Evolutionary conservation across 2,888 invertebrate genomes (phyloP).

Genomic region (Xestia c-nigrum): DNA sequence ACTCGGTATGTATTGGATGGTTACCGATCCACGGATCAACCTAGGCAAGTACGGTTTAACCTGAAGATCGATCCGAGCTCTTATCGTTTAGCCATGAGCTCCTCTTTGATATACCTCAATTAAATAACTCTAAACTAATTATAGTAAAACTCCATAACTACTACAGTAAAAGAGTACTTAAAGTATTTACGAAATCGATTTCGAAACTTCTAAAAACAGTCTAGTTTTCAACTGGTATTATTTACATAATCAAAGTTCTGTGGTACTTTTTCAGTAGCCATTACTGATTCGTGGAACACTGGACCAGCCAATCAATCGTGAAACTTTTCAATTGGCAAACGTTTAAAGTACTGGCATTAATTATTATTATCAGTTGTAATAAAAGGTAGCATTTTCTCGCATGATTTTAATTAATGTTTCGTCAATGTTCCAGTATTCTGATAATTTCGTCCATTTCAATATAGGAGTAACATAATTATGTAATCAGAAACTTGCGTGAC

Average conservation of each 20-base stretch:
- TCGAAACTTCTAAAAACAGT: neutral
- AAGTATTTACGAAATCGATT: neutral
- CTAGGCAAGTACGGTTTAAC: neutral
- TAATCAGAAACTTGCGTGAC: constrained; percentile 22
- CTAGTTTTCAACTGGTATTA: neutral
- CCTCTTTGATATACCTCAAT: neutral
- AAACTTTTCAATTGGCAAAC: neutral
- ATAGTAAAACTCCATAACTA: neutral
- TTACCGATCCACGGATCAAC: neutral
- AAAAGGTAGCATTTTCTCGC: neutral
- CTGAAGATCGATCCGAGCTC: neutral
- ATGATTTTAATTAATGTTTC: constrained; percentile 25
- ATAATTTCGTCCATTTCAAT: constrained; percentile 5
- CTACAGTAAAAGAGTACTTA: neutral
- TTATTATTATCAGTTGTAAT: neutral
- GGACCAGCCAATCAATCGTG: neutral
- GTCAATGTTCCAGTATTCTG: constrained; percentile 13
- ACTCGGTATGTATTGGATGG: too few species aligned
- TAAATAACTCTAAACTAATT: neutral
- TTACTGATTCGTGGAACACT: neutral
- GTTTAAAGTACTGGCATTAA: neutral
- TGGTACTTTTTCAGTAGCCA: neutral
- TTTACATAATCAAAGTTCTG: neutral
- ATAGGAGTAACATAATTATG: neutral
- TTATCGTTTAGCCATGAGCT: neutral